phyloP scores from a whole-genome alignment of 2,797 vertebrate species.

The Sus cebifrons region DNA sequence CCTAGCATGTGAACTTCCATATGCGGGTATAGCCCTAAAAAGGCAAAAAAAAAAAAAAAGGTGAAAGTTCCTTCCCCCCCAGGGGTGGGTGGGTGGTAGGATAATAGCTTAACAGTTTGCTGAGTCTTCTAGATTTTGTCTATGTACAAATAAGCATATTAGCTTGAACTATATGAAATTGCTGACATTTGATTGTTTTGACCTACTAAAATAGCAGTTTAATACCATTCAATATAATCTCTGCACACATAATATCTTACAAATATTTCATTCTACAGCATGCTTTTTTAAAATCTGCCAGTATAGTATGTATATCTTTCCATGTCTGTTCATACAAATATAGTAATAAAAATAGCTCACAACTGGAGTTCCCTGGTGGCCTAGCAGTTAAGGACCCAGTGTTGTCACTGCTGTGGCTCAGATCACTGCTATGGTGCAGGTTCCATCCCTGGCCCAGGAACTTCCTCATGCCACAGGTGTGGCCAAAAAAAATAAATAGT shows the following conservation, averaged over 20 bases:
- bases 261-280: slow-evolving; percentile 31
- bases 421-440: too few relatives aligned
- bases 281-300: slow-evolving; percentile 23
- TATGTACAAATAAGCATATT: neutral
- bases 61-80: neutral
- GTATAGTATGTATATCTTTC: neutral
- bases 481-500: neutral
- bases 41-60: neutral
- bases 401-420: too few relatives aligned
- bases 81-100: neutral
- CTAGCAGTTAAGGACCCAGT: too few relatives aligned
- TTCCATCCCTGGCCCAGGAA: too few relatives aligned
- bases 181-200: neutral
- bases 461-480: too few relatives aligned
- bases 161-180: slow-evolving; percentile 7
- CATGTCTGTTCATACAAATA: slow-evolving; percentile 10
- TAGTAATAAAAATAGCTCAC: neutral
- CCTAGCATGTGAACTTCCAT: too few relatives aligned
- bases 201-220: neutral
- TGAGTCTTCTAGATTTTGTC: neutral
- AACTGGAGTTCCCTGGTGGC: too few relatives aligned
- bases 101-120: neutral
- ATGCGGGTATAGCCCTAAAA: too few relatives aligned
- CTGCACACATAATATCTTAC: neutral
- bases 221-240: neutral